Conservation (phyloP, 2,113 vertebrate genomes). For the Willisornis vidua region DNA sequence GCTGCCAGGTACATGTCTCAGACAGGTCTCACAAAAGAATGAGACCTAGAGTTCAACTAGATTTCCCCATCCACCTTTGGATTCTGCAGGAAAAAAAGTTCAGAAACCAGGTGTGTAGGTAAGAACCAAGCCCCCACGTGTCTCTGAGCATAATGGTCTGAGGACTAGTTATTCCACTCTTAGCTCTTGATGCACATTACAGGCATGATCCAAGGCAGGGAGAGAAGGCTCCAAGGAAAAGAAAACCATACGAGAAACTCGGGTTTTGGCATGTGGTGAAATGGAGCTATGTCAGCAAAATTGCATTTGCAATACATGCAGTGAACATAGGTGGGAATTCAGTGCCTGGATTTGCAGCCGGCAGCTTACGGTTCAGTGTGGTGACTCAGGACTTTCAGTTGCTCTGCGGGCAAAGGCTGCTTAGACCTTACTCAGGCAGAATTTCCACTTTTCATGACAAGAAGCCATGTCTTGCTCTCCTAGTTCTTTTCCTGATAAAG, state of each 20-base stretch:
- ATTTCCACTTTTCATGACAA: neutral
- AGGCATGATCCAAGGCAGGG: neutral
- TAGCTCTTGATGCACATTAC: neutral
- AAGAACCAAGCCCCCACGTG: neutral
- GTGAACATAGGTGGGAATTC: neutral
- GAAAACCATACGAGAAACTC: neutral
- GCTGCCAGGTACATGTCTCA: neutral
- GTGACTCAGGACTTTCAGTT: conserved; percentile 50
- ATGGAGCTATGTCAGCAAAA: neutral
- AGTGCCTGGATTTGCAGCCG: neutral
- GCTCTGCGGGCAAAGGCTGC: conserved; percentile 27
- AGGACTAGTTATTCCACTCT: neutral
- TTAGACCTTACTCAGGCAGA: neutral
- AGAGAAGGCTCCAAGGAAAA: neutral
- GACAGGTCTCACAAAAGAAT: neutral
- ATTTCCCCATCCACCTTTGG: neutral
- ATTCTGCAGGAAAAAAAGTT: neutral
- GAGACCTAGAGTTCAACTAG: neutral
- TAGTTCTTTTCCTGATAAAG: neutral
- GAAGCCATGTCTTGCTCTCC: neutral
- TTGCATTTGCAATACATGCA: neutral
- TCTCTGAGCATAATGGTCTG: neutral
- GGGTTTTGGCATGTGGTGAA: neutral
- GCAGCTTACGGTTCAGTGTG: neutral
- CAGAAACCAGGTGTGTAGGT: neutral